Evolutionary conservation across 1,140 invertebrate genomes (phyloP).

Genomic region (Dendrolimus kikuchii): DNA sequence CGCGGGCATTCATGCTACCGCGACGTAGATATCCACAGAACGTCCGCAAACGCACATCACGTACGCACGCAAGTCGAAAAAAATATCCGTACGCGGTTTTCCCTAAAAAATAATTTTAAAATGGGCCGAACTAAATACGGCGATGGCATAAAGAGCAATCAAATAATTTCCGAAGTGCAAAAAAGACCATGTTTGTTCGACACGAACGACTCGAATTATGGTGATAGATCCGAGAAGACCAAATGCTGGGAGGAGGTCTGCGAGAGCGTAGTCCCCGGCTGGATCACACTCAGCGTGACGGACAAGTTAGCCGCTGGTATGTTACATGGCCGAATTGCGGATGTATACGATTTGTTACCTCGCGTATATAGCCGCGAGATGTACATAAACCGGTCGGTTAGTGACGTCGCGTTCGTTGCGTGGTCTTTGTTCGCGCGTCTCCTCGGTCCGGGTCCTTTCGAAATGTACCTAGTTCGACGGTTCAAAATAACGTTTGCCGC

Average conservation of each 20-base stretch:
- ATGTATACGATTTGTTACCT: constrained; percentile 15
- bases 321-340: constrained; percentile 35
- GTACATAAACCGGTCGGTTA: constrained; percentile 35
- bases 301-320: constrained; percentile 57
- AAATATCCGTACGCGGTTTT: constrained; percentile 6
- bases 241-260: constrained; percentile 59
- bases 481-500: constrained; percentile 28
- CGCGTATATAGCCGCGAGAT: constrained; percentile 26
- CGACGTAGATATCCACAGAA: constrained; percentile 8
- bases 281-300: constrained; percentile 35
- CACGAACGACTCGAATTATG: constrained; percentile 53
- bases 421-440: constrained; percentile 52
- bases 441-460: constrained; percentile 41
- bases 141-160: constrained; percentile 51
- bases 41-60: constrained; percentile 24
- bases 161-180: constrained; percentile 53
- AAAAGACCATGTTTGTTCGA: constrained; percentile 54
- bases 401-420: constrained; percentile 49
- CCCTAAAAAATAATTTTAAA: constrained; percentile 23
- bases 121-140: constrained; percentile 55
- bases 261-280: constrained; percentile 51
- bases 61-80: constrained; percentile 24
- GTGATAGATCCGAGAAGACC: constrained; percentile 53
- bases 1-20: constrained; percentile 47
- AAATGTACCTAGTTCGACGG: constrained; percentile 39